Base-by-base conservation (phyloP, 2,797 vertebrate species). In the Chromis chromis region DNA sequence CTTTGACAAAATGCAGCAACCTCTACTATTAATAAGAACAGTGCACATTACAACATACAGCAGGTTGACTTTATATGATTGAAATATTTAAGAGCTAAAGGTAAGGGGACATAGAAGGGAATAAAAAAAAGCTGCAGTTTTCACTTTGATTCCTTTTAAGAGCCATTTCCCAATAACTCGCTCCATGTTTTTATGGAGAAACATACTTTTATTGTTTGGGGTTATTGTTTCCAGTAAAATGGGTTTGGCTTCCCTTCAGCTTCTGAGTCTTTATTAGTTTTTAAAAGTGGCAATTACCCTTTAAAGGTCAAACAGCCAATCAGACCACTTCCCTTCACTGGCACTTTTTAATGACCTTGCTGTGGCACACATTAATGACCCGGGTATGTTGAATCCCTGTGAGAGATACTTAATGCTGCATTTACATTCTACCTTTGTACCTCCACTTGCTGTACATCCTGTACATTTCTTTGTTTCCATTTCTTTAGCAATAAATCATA, bases 231-330 rank as follows among this genome's bases (percentile, higher is more conserved):
- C 88, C 82, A 88, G 80, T 92, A 90, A 94, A 92, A 87, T 74
- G 66, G 74, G 49, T 77, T 85, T 85, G 78, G 82, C 86, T 89
- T 93, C 71, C 70, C 85, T 83, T 89, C 77, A 83, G 78, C 75
- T 61, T 89, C 82, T 86, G 74, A 82, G 70, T 78, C 89, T 94
- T 92, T 92, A 85, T 91, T 92, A 70, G 78, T 91, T 92, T 92
- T 91, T 90, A 89, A 92, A 93, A 92, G 91, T 93, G 86, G 75
- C 91, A 94, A 93, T 94, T 94, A 93, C 90, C 91, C 88, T 94
- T 94, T 94, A 94, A 95, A 94, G 92, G 94, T 95, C 93, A 94
- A 91, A 87, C 64, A 86, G 79, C 89, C 91, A 92, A 92, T 94
- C 91, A 91, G 78, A 87, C 75, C 84, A 84, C 88, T 90, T 92